Evolutionary conservation across 1,140 invertebrate species (phyloP).

Genomic region (Melipona quadrifasciata): DNA sequence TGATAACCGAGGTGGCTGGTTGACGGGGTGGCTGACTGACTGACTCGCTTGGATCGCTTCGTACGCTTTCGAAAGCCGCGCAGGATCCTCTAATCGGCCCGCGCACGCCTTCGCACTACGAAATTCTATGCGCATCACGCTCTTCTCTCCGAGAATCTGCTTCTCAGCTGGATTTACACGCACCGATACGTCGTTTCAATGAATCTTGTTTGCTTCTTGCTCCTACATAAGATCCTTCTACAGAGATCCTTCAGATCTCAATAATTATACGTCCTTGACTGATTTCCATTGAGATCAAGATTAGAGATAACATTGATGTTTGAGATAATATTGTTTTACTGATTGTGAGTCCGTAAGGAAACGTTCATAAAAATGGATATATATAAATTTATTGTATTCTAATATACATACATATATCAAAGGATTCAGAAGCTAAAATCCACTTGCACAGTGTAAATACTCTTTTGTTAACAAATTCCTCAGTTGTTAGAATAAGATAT

Average conservation of each 20-base stretch:
- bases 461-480: too few relatives aligned
- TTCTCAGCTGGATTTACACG: neutral
- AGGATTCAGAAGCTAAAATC: too few relatives aligned
- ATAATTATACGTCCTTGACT: neutral
- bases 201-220: neutral
- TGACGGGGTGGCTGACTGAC: conserved; percentile 59
- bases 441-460: too few relatives aligned
- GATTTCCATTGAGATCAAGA: too few relatives aligned
- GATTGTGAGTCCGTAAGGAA: too few relatives aligned
- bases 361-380: too few relatives aligned
- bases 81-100: conserved; percentile 60
- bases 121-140: conserved; percentile 12
- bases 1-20: conserved; percentile 42
- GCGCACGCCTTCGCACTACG: conserved; percentile 41
- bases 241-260: neutral
- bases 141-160: neutral
- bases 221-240: too few relatives aligned
- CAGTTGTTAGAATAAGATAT: too few relatives aligned
- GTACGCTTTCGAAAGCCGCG: conserved; percentile 48
- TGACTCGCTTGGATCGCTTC: conserved; percentile 39
- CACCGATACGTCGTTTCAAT: neutral
- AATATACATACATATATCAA: too few relatives aligned
- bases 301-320: too few relatives aligned
- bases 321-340: too few relatives aligned
- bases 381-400: too few relatives aligned